Evolutionary conservation across 2,797 vertebrate genomes (phyloP), one percentile per base, ranked within the genome.

Genomic region (Acropternis orthonyx): DNA sequence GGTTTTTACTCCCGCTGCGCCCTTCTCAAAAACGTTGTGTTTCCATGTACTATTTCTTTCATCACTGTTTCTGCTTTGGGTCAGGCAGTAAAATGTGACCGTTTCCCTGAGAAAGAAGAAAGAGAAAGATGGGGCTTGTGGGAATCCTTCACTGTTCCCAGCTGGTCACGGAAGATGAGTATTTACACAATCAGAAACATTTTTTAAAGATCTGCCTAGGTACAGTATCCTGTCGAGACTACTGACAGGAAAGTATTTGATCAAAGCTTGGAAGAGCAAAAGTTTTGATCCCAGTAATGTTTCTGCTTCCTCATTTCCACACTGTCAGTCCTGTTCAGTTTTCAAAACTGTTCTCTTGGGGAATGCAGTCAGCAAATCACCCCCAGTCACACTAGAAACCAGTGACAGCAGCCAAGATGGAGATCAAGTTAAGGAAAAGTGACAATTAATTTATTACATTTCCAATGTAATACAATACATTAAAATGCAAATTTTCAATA

Each of bases 341-440:
- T 79, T 65, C 32, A 7, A 11, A 32, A 34, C 1, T 16, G 32
- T 34, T 9, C 11, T 24, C 23, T 20, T 13, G 16, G 23, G 15
- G 19, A 41, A 36, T 2, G 4, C 0, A 24, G 12, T 71, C 7
- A 36, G 62, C 44, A 76, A 69, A 34, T 9, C 2, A 0, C 3
- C 68, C 14, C 14, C 7, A 19, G 18, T 6, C 51, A 79, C 34
- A 23, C 1, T 1, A 1, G 4, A 56, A 81, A 49, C 1, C 1
- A 0, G 13, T 2, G 1, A 76, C 5, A 23, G n/a, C 32, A 72
- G 61, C 4, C 14, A 51, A 9, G 8, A 12, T 8, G 11, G 23
- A 83, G 13, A 83, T 10, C 5, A 37, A 75, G 13, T 69, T 46
- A 56, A 77, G 37, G 41, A 67, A 93, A 59, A 85, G n/a, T 2